Evolutionary conservation across 1,140 invertebrate genomes (phyloP).

Genomic region (Goniozus legneri): DNA sequence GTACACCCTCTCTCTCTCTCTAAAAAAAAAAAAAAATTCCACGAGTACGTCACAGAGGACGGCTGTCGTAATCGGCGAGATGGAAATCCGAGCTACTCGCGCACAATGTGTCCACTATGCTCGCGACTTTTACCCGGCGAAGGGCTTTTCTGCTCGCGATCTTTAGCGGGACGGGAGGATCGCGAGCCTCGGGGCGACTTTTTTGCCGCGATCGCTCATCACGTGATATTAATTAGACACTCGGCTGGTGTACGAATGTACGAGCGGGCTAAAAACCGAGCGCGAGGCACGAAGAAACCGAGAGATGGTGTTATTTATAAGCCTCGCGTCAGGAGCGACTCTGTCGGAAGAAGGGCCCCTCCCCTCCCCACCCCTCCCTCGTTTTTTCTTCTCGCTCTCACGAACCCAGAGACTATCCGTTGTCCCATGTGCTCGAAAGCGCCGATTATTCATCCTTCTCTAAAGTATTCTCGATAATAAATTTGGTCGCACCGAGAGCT

Average conservation of each 20-base stretch:
- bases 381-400: neutral
- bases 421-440: too few species aligned
- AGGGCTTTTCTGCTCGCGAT: constrained; percentile 8
- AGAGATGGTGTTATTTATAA: constrained; percentile 53
- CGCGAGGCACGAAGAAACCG: constrained; percentile 33
- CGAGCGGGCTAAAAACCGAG: constrained; percentile 21
- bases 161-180: too few species aligned
- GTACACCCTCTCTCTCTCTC: constrained; percentile 2
- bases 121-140: neutral
- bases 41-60: too few species aligned
- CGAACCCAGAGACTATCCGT: neutral
- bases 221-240: constrained; percentile 51
- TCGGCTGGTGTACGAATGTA: constrained; percentile 12
- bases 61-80: too few species aligned
- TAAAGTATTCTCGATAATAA: neutral
- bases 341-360: constrained; percentile 20
- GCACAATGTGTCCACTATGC: constrained; percentile 46
- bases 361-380: neutral
- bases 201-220: constrained; percentile 46
- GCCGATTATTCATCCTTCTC: constrained; percentile 5
- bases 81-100: too few species aligned
- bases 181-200: constrained; percentile 17
- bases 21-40: too few species aligned
- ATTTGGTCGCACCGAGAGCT: neutral
- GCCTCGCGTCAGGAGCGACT: constrained; percentile 22